Percentiles rank a stretch among this genome's conserved stretches.
These are phyloP conservation scores for Drosophila auraria DNA, from an alignment of 1,140 invertebrate species.

Conservation along the genomic window DNA sequence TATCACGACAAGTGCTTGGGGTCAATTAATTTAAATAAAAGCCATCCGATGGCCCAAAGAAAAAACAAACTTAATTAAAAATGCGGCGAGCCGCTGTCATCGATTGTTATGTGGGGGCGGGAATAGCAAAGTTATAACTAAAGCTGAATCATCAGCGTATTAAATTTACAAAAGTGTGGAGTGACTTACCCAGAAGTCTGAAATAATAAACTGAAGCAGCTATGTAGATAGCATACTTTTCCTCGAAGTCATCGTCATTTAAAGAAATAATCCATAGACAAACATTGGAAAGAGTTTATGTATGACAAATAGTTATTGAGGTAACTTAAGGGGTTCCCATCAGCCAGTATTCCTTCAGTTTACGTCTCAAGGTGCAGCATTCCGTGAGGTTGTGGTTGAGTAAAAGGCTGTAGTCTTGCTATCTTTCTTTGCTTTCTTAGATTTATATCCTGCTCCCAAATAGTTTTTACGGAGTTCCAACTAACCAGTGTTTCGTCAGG, in stretches of 20 bases:
- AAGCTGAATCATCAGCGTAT: constrained; percentile 20
- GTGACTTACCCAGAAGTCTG: constrained; percentile 1
- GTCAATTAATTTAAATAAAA: constrained; percentile 84
- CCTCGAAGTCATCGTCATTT: neutral
- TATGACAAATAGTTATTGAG: neutral
- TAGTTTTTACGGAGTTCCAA: too few relatives aligned
- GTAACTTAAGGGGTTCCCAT: too few relatives aligned
- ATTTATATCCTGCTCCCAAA: too few relatives aligned
- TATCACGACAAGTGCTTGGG: constrained; percentile 69
- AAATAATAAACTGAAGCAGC: neutral
- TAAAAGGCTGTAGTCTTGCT: too few relatives aligned
- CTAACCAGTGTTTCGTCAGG: too few relatives aligned
- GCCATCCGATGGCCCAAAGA: constrained; percentile 43
- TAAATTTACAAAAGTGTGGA: neutral
- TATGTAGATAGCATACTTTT: neutral
- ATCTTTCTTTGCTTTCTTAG: too few relatives aligned
- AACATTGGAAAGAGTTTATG: too few relatives aligned
- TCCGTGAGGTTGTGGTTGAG: too few relatives aligned
- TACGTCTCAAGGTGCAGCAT: too few relatives aligned
- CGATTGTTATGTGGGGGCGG: constrained; percentile 8
- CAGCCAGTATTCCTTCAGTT: too few relatives aligned
- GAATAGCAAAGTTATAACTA: neutral
- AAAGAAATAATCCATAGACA: neutral
- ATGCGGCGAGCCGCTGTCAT: constrained; percentile 33
- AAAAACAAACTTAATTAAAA: constrained; percentile 65